These are phyloP conservation scores for Rynchops niger DNA, from an alignment of 2,113 vertebrate species.

Conservation along the genomic window DNA sequence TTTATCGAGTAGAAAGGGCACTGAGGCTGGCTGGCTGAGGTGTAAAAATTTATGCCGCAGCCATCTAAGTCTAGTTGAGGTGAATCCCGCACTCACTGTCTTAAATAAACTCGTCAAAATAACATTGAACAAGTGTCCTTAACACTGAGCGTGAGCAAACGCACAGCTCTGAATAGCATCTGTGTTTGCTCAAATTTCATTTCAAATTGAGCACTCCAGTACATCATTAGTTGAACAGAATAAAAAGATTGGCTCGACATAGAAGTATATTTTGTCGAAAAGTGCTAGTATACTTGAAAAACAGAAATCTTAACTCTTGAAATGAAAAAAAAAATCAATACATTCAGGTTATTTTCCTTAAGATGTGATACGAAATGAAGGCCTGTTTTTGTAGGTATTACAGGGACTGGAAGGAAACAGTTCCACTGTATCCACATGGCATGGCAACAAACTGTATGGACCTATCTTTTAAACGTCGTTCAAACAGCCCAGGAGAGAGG, in stretches of 20 bases:
- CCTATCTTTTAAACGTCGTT: not conserved
- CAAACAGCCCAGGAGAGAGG: not conserved
- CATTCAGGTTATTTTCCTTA: not conserved
- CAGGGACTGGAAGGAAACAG: not conserved
- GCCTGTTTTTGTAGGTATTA: not conserved
- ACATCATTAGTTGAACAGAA: not conserved
- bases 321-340: not conserved
- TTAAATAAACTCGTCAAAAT: constrained; percentile 30
- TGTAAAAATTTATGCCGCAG: not conserved
- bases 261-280: not conserved
- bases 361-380: accelerated
- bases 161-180: not conserved
- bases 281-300: not conserved
- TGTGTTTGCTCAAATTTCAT: constrained; percentile 40
- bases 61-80: not conserved
- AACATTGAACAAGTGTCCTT: not conserved
- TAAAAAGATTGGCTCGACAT: not conserved
- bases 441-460: not conserved
- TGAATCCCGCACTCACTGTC: not conserved
- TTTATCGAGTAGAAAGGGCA: not conserved
- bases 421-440: not conserved
- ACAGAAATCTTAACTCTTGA: not conserved
- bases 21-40: not conserved
- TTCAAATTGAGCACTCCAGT: constrained; percentile 14
- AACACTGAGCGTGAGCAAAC: not conserved